Conservation (phyloP, 1,140 invertebrate species). For the Caenorhabditis brenneri region DNA sequence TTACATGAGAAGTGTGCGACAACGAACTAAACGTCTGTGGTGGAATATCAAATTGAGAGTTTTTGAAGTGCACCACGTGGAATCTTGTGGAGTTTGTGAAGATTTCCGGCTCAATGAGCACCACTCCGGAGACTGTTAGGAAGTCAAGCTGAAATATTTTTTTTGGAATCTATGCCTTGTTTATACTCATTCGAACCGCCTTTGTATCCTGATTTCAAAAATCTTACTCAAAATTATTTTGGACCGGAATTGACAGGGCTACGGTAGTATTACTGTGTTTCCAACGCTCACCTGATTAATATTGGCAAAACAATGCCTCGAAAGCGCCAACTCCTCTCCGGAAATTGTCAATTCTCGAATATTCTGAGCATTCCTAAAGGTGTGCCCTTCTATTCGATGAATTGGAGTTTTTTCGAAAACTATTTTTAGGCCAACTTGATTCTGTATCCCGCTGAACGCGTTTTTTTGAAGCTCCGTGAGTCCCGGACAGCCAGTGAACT, state of each 20-base stretch:
- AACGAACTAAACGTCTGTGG: slow-evolving; percentile 34
- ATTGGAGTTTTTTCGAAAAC: slow-evolving; percentile 42
- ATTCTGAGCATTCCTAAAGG: slow-evolving; percentile 44
- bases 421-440: slow-evolving; percentile 47
- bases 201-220: no score
- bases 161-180: neutral
- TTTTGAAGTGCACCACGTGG: slow-evolving; percentile 50
- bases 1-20: slow-evolving; percentile 48
- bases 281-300: slow-evolving; percentile 41
- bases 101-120: slow-evolving; percentile 46
- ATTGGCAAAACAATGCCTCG: slow-evolving; percentile 45
- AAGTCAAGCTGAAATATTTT: slow-evolving; percentile 53
- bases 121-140: slow-evolving; percentile 44
- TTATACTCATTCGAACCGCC: no score
- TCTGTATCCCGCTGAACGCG: slow-evolving; percentile 44
- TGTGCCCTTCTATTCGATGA: slow-evolving; percentile 44
- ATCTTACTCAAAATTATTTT: neutral
- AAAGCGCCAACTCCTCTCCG: slow-evolving; percentile 44
- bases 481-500: slow-evolving; percentile 32
- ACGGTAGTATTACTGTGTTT: no score
- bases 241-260: no score
- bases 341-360: slow-evolving; percentile 48
- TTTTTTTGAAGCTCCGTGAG: slow-evolving; percentile 46
- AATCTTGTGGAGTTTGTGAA: slow-evolving; percentile 53
- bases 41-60: slow-evolving; percentile 35